A percentile compares a stretch with the other conserved stretches of the same genome.
phyloP scores from a whole-genome alignment of 2,113 vertebrate genomes.

The Rhagologus leucostigma region DNA sequence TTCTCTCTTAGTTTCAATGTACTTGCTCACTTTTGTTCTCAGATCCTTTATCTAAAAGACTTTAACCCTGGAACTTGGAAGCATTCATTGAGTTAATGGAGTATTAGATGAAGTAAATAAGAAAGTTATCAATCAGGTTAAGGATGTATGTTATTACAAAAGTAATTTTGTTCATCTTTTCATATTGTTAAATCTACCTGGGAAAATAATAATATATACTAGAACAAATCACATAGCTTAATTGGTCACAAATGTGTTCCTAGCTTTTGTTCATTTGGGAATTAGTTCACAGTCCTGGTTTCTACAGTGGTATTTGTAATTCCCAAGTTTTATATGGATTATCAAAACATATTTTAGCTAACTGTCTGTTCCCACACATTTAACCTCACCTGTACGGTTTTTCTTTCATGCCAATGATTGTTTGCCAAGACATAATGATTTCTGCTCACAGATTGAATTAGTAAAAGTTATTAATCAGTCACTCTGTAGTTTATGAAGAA shows the following conservation, averaged over 20 bases:
- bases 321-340: neutral
- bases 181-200: neutral
- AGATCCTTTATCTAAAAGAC: neutral
- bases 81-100: neutral
- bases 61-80: neutral
- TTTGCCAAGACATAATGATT: neutral
- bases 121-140: neutral
- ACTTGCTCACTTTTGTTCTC: neutral
- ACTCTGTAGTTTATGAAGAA: neutral
- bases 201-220: neutral
- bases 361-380: neutral
- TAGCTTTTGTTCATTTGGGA: neutral
- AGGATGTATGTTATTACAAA: neutral
- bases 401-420: neutral
- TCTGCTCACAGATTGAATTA: neutral
- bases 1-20: neutral
- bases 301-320: neutral
- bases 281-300: neutral
- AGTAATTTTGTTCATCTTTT: slow-evolving; percentile 1
- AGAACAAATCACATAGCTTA: neutral
- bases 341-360: neutral
- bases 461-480: neutral
- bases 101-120: slow-evolving; percentile 7
- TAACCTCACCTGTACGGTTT: neutral
- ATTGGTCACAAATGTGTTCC: neutral